A percentile compares a stretch with the other conserved stretches of the same genome.
phyloP scores from a whole-genome alignment of 1,140 invertebrate genomes.

The Drosophila tani region DNA sequence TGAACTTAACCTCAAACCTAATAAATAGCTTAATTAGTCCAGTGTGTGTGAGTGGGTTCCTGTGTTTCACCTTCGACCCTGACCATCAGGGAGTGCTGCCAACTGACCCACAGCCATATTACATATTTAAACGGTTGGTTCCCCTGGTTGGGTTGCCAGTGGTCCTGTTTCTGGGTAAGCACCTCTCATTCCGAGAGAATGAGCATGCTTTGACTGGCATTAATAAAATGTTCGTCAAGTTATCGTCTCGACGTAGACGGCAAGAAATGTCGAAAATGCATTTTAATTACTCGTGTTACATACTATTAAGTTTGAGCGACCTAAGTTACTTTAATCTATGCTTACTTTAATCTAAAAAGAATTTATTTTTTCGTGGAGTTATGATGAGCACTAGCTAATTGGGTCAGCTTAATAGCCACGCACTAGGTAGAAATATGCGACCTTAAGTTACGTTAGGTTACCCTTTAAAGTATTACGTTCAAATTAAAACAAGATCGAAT shows the following conservation, averaged over 20 bases:
- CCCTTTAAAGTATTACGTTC: too few species aligned
- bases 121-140: conserved; percentile 58
- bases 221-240: conserved; percentile 23
- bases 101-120: conserved; percentile 50
- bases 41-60: conserved; percentile 29
- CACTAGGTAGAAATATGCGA: too few species aligned
- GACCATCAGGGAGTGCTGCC: conserved; percentile 22
- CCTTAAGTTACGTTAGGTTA: too few species aligned
- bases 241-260: conserved; percentile 11
- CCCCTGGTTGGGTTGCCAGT: conserved; percentile 2
- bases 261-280: conserved; percentile 22
- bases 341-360: too few species aligned
- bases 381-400: too few species aligned
- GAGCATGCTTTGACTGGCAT: conserved; percentile 32
- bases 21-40: conserved; percentile 68
- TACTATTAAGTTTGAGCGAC: neutral
- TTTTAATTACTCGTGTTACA: conserved; percentile 23
- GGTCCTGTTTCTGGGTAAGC: conserved; percentile 1
- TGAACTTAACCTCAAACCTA: conserved; percentile 67
- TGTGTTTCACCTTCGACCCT: conserved; percentile 51
- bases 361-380: too few species aligned
- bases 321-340: too few species aligned
- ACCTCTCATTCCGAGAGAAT: neutral
- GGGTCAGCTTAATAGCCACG: too few species aligned
- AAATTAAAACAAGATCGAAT: too few species aligned